These are phyloP conservation scores for Alligator mississippiensis DNA, from an alignment of 2,113 vertebrate species.

Conservation along the genomic window DNA sequence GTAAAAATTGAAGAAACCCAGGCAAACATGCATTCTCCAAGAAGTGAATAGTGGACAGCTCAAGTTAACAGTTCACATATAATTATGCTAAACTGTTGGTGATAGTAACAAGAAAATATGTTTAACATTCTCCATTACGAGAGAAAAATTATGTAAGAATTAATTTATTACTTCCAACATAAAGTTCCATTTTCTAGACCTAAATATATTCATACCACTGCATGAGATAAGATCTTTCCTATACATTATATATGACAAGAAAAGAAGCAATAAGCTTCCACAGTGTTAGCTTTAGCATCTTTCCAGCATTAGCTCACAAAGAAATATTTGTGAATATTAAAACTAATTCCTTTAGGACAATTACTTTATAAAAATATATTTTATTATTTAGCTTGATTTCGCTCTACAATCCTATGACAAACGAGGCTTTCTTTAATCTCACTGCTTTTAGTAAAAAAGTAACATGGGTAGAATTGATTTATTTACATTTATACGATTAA, in stretches of 20 bases:
- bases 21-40: not conserved
- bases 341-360: not conserved
- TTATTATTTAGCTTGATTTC: not conserved
- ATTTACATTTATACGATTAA: not conserved
- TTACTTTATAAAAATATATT: not conserved
- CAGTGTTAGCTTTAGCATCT: not conserved
- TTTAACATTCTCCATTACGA: not conserved
- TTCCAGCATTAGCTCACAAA: not conserved
- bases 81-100: not conserved
- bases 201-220: not conserved
- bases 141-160: not conserved
- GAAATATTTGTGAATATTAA: not conserved
- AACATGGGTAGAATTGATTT: not conserved
- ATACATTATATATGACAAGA: not conserved
- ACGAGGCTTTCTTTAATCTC: not conserved
- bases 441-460: not conserved
- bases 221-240: not conserved
- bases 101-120: not conserved
- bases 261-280: not conserved
- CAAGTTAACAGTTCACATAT: not conserved
- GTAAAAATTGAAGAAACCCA: not conserved
- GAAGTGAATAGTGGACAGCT: not conserved
- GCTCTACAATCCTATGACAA: not conserved
- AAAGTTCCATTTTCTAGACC: not conserved
- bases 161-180: not conserved